Conservation (phyloP, 2,113 vertebrate genomes). For the Lophotis ruficrista region DNA sequence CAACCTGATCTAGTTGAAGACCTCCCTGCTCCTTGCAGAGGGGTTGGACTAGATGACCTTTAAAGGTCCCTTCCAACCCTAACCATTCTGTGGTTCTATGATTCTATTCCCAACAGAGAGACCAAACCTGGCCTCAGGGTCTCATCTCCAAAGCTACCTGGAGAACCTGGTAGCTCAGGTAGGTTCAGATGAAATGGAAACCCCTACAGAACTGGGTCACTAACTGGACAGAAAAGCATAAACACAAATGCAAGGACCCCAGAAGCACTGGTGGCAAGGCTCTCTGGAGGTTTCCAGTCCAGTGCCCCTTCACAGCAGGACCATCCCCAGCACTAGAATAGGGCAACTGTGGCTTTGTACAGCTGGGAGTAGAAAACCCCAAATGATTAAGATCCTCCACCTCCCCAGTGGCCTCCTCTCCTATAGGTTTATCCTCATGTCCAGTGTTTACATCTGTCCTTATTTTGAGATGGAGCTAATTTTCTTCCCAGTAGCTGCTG, state of each 20-base stretch:
- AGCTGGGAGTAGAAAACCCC: background rate
- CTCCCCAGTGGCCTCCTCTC: background rate
- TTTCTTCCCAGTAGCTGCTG: no score
- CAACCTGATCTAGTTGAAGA: no score
- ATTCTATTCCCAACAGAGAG: background rate
- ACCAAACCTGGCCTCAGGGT: background rate
- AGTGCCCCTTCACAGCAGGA: background rate
- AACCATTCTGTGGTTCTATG: no score
- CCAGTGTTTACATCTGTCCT: background rate
- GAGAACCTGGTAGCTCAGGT: no score
- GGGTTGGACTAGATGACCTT: no score
- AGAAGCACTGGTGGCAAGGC: background rate
- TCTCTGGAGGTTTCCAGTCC: background rate
- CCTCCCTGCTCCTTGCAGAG: no score
- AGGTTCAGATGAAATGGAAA: background rate
- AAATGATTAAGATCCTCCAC: background rate
- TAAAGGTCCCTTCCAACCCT: no score
- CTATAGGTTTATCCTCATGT: background rate
- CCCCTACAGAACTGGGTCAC: background rate
- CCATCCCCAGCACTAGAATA: background rate
- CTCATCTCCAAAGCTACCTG: background rate
- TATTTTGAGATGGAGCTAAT: no score
- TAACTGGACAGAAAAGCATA: background rate
- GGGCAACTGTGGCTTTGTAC: background rate
- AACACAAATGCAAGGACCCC: background rate